Conservation (phyloP, 2,797 vertebrate species). For the Acipenser oxyrinchus region DNA sequence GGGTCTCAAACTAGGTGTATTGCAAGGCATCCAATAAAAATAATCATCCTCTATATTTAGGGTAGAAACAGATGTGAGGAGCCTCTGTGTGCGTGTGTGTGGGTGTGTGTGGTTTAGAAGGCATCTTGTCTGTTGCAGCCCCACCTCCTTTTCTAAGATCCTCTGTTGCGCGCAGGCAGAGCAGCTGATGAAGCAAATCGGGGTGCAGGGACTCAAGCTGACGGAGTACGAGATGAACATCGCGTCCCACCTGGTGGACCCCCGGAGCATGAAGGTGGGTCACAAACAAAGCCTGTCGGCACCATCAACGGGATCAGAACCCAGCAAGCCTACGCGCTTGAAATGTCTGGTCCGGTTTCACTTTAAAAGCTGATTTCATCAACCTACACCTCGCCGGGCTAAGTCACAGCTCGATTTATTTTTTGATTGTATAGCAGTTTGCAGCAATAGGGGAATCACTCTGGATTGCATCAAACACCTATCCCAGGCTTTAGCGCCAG, state of each 20-base stretch:
- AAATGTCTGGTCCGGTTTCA: not conserved
- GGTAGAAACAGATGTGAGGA: too few relatives aligned
- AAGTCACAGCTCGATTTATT: not conserved
- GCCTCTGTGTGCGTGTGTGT: too few relatives aligned
- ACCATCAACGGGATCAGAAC: too few relatives aligned
- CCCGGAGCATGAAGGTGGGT: constrained; percentile 59
- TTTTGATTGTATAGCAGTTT: too few relatives aligned
- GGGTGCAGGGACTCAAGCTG: constrained; percentile 61
- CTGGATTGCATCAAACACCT: too few relatives aligned
- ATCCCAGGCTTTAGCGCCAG: too few relatives aligned
- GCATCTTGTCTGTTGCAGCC: not conserved
- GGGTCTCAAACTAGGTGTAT: too few relatives aligned
- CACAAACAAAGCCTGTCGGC: too few relatives aligned
- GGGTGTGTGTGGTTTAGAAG: not conserved
- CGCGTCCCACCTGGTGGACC: constrained; percentile 62
- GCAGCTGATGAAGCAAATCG: constrained; percentile 65
- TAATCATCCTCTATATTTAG: too few relatives aligned
- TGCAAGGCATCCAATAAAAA: too few relatives aligned
- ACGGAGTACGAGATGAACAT: constrained; percentile 72
- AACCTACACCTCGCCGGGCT: not conserved
- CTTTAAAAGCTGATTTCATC: not conserved
- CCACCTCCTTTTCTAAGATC: not conserved
- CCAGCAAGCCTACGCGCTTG: too few relatives aligned
- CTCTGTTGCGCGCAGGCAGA: constrained; percentile 49
- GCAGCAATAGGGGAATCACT: too few relatives aligned